Evolutionary conservation across 2,797 vertebrate species (phyloP).

Genomic region (Denticeps clupeoides): DNA sequence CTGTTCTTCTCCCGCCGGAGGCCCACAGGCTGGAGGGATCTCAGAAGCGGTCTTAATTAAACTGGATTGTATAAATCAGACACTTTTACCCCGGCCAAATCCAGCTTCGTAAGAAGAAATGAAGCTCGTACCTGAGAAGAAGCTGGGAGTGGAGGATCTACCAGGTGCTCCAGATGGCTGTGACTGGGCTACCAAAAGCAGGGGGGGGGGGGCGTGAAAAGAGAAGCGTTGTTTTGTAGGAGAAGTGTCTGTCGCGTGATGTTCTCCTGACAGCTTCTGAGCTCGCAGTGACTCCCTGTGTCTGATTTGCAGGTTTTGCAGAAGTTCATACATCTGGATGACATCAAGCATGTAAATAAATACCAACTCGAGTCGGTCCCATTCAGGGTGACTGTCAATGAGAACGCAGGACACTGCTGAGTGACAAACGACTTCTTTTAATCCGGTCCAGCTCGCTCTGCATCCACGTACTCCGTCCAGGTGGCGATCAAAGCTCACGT

Average conservation of each 20-base stretch:
- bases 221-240: conserved; percentile 5
- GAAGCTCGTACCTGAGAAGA: conserved; percentile 26
- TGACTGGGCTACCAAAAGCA: background rate
- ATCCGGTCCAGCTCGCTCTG: too few relatives aligned
- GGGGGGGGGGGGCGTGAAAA: background rate
- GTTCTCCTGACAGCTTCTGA: too few relatives aligned
- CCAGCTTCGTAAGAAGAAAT: conserved; percentile 30
- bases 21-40: conserved; percentile 18
- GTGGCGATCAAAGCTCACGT: too few relatives aligned
- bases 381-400: too few relatives aligned
- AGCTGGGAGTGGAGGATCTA: conserved; percentile 15
- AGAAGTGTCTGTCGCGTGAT: conserved; percentile 9
- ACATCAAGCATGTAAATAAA: too few relatives aligned
- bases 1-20: conserved; percentile 3
- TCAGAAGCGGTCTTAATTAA: conserved; percentile 26
- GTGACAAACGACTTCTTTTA: too few relatives aligned
- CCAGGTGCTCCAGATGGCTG: conserved; percentile 15
- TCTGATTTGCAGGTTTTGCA: too few relatives aligned
- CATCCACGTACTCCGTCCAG: too few relatives aligned
- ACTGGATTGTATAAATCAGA: conserved; percentile 17
- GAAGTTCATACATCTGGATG: too few relatives aligned
- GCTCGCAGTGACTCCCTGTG: too few relatives aligned
- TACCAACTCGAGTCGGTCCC: too few relatives aligned
- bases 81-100: conserved; percentile 23
- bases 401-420: too few relatives aligned